Conservation (phyloP, 1,140 invertebrate species). For the Diorhabda carinulata region DNA sequence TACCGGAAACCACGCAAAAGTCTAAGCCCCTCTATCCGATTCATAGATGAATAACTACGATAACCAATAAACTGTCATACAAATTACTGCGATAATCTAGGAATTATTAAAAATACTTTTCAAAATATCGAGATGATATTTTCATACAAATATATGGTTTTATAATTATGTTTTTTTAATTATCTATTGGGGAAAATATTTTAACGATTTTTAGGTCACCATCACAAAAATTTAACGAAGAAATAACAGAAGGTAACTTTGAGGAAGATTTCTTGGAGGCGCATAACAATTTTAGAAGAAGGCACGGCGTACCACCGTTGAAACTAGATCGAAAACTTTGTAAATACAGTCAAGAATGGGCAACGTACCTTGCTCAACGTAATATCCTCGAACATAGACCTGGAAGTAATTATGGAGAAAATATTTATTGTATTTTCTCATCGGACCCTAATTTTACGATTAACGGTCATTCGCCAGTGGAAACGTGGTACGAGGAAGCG, state of each 20-base stretch:
- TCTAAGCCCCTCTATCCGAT: too few species aligned
- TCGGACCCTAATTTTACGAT: conserved; percentile 66
- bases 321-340: conserved; percentile 54
- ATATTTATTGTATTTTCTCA: conserved; percentile 73
- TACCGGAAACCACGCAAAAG: too few species aligned
- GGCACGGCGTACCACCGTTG: conserved; percentile 65
- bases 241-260: conserved; percentile 34
- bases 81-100: too few species aligned
- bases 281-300: conserved; percentile 73
- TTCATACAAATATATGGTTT: too few species aligned
- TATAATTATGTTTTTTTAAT: too few species aligned
- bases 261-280: conserved; percentile 53
- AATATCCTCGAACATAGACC: conserved; percentile 71
- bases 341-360: conserved; percentile 79
- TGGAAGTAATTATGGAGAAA: conserved; percentile 75
- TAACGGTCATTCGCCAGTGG: conserved; percentile 65
- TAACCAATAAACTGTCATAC: too few species aligned
- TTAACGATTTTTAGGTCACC: not conserved
- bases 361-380: conserved; percentile 64
- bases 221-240: conserved; percentile 20
- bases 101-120: too few species aligned
- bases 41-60: too few species aligned
- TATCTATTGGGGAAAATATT: too few species aligned
- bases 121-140: too few species aligned
- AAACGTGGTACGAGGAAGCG: conserved; percentile 67